Evolutionary conservation across 2,113 vertebrate genomes (phyloP).

Genomic region (Peucedramus taeniatus): DNA sequence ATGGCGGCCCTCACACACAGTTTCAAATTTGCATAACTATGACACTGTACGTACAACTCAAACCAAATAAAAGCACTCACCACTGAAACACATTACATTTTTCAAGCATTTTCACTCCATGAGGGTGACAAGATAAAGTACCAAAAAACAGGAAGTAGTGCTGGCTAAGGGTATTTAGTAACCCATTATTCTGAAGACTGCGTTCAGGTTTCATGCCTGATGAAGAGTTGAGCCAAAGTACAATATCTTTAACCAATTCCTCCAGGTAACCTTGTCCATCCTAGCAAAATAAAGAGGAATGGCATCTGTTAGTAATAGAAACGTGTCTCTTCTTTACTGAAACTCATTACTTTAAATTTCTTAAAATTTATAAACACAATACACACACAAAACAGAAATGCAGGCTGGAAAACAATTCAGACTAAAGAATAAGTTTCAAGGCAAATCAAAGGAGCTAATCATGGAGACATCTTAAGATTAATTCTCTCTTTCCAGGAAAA

Average conservation of each 20-base stretch:
- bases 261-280: conserved; percentile 94
- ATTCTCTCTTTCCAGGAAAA: not conserved
- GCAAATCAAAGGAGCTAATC: not conserved
- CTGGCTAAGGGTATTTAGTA: conserved; percentile 94
- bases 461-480: not conserved
- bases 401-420: not conserved
- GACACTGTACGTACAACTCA: not conserved
- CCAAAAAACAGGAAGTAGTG: conserved; percentile 98
- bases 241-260: conserved; percentile 93
- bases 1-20: not conserved
- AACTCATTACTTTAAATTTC: not conserved
- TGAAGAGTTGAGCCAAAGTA: conserved; percentile 87
- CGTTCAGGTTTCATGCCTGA: conserved; percentile 92
- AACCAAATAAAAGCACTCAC: conserved; percentile 69
- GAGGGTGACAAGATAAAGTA: conserved; percentile 92
- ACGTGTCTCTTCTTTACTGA: not conserved
- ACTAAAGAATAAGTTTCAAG: not conserved
- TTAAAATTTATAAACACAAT: not conserved
- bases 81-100: conserved; percentile 98
- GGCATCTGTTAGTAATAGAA: not conserved
- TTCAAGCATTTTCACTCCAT: conserved; percentile 96
- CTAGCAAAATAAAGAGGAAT: conserved; percentile 60
- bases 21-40: not conserved
- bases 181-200: conserved; percentile 91
- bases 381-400: not conserved